A percentile compares a stretch with the other conserved stretches of the same genome.
Conservation (phyloP, 2,797 vertebrate species). For the Podarcis siculus region DNA sequence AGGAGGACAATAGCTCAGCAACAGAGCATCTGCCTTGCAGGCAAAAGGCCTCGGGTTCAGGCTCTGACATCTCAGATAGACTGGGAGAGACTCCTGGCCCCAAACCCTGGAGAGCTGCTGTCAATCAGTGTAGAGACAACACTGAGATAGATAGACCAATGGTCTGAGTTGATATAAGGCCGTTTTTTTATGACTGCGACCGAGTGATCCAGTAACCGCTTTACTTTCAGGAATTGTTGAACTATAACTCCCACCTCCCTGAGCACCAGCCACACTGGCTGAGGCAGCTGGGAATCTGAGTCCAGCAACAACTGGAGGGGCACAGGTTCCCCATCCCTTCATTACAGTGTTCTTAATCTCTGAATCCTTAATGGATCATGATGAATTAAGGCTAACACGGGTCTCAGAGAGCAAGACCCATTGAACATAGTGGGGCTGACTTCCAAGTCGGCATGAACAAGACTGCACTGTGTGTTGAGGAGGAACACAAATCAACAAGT, state of each 20-base stretch:
- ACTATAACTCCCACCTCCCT: too few species aligned
- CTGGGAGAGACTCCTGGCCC: too few species aligned
- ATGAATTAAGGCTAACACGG: not conserved
- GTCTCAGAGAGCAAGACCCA: not conserved
- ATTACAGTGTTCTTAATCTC: not conserved
- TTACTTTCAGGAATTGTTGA: not conserved
- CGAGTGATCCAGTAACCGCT: not conserved
- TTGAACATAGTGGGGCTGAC: not conserved
- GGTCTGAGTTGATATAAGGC: not conserved
- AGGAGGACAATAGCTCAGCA: not conserved
- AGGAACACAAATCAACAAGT: not conserved
- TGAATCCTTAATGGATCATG: slow-evolving; percentile 5
- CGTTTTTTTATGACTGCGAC: not conserved
- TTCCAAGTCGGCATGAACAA: not conserved
- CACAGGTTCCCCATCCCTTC: too few species aligned
- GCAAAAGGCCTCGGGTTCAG: not conserved
- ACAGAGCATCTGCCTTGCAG: not conserved
- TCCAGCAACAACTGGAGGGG: too few species aligned
- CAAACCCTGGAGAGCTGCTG: not conserved
- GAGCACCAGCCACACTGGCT: too few species aligned
- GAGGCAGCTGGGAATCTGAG: too few species aligned
- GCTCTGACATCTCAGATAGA: not conserved
- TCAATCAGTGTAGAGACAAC: not conserved
- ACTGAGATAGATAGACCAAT: not conserved
- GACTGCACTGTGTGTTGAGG: not conserved